Conservation (phyloP, 2,113 vertebrate genomes). For the Motacilla tschutschensis region DNA sequence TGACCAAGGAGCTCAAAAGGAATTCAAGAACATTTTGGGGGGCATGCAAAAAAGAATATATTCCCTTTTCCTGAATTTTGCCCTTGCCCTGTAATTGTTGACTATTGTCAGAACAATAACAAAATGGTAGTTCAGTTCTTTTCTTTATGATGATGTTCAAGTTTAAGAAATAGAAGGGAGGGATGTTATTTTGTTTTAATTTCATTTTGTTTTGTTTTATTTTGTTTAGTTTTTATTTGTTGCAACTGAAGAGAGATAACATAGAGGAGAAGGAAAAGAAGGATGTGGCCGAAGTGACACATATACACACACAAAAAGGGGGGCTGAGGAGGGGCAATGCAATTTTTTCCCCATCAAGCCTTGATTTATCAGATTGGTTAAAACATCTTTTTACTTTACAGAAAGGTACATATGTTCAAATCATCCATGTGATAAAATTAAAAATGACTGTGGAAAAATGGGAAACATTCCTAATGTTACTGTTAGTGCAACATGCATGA, state of each 20-base stretch:
- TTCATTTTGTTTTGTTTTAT: background rate
- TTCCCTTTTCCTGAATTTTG: background rate
- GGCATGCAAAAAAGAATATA: background rate
- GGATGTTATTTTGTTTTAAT: rapidly evolving
- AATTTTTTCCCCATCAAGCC: rapidly evolving
- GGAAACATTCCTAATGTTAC: background rate
- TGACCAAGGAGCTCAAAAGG: background rate
- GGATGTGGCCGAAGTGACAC: background rate
- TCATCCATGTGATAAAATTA: background rate
- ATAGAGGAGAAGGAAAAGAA: background rate
- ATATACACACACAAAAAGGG: rapidly evolving
- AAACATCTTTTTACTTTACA: background rate
- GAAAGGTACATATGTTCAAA: background rate
- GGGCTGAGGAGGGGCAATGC: rapidly evolving
- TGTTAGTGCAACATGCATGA: background rate
- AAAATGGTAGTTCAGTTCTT: background rate
- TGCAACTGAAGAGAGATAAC: background rate
- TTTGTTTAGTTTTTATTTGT: background rate
- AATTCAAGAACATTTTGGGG: background rate
- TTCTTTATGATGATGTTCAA: background rate
- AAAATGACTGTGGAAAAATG: background rate
- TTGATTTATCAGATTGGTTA: background rate
- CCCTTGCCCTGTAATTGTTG: background rate
- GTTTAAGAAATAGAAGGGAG: background rate
- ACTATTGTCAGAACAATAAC: background rate